phyloP scores from a whole-genome alignment of 2,113 vertebrate species.

The Rhea americana region DNA sequence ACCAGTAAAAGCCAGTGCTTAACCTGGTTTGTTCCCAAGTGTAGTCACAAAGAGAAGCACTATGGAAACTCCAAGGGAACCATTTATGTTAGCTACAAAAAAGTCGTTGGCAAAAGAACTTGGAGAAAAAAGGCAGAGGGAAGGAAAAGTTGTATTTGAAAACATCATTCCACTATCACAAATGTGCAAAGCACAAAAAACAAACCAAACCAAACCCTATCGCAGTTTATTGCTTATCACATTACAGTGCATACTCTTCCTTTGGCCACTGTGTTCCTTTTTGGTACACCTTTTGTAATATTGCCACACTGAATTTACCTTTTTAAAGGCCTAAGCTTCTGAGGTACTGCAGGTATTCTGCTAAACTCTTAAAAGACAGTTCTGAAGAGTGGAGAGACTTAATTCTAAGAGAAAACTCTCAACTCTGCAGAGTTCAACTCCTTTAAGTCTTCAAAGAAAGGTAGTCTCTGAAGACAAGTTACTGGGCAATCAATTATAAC shows the following conservation, averaged over 20 bases:
- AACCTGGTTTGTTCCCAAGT: background rate
- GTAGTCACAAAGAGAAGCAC: background rate
- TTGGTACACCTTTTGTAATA: background rate
- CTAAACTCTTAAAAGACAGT: background rate
- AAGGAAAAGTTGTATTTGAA: background rate
- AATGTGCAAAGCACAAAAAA: background rate
- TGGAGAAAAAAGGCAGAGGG: background rate
- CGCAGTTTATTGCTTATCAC: background rate
- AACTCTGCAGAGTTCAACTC: background rate
- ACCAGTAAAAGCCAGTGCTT: background rate
- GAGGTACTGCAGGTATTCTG: background rate
- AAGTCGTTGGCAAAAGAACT: conserved; percentile 4
- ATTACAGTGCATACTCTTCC: background rate
- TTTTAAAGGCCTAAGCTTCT: background rate
- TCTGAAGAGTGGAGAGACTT: background rate
- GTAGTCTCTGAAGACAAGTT: conserved; percentile 60
- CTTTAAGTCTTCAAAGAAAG: conserved; percentile 50
- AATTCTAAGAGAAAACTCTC: background rate
- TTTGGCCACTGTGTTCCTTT: background rate
- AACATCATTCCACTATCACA: background rate
- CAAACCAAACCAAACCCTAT: background rate
- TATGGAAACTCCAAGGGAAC: background rate
- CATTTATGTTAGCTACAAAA: background rate
- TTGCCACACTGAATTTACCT: background rate
- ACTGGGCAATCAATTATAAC: conserved; percentile 67